Percentiles rank a stretch among this genome's conserved stretches.
Evolutionary conservation across 1,140 invertebrate genomes (phyloP).

Genomic region (Drosophila biarmipes): DNA sequence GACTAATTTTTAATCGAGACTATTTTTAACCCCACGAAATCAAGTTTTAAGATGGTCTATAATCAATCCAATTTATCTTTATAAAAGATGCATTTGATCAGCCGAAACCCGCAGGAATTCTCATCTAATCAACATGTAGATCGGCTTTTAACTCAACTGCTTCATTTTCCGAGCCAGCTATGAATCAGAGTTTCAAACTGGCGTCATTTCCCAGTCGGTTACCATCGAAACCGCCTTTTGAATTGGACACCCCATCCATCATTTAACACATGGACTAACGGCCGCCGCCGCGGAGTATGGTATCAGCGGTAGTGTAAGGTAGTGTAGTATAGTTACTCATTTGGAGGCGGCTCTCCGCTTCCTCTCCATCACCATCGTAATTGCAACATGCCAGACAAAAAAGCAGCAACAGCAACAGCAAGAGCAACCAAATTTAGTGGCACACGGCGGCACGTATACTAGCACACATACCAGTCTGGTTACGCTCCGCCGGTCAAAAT

Average conservation of each 20-base stretch:
- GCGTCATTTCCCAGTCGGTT: slow-evolving; percentile 41
- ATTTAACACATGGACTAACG: slow-evolving; percentile 54
- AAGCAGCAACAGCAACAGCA: slow-evolving; percentile 26
- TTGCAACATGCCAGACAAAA: slow-evolving; percentile 65
- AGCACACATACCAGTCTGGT: slow-evolving; percentile 65
- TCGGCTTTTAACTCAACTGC: slow-evolving; percentile 6
- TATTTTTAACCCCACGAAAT: too few species aligned
- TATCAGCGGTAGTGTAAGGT: slow-evolving; percentile 6
- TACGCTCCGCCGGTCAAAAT: slow-evolving; percentile 73
- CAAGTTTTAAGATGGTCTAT: background rate
- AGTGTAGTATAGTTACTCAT: slow-evolving; percentile 36
- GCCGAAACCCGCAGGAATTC: background rate
- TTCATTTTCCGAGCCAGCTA: slow-evolving; percentile 5
- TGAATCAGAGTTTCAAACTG: slow-evolving; percentile 30
- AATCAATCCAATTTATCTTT: background rate
- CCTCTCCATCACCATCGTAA: slow-evolving; percentile 32
- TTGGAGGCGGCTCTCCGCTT: slow-evolving; percentile 39
- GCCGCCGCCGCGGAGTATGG: slow-evolving; percentile 7
- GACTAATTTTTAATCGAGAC: background rate
- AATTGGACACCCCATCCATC: slow-evolving; percentile 55
- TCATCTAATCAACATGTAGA: slow-evolving; percentile 15
- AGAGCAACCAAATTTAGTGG: slow-evolving; percentile 61
- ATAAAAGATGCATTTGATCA: background rate
- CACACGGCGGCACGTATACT: slow-evolving; percentile 41
- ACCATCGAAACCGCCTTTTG: slow-evolving; percentile 34